Evolutionary conservation across 1,140 invertebrate genomes (phyloP).

Genomic region (Drosophila insularis): DNA sequence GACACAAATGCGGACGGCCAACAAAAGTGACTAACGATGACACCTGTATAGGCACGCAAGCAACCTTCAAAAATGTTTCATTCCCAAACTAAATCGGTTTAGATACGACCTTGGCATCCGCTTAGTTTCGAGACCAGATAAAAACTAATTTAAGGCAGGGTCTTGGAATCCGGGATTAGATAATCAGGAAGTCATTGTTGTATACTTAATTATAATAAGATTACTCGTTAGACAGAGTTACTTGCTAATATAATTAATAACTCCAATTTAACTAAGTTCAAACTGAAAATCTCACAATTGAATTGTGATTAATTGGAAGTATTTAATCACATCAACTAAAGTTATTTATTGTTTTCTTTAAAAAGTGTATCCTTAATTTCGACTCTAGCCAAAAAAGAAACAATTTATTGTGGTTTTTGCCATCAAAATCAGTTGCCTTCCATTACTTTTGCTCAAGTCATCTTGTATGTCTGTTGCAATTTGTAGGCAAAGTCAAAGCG

Average conservation of each 20-base stretch:
- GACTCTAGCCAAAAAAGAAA: background rate
- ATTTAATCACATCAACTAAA: too few species aligned
- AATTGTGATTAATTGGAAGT: too few species aligned
- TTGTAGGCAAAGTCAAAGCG: slow-evolving; percentile 53
- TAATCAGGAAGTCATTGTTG: background rate
- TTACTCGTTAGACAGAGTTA: too few species aligned
- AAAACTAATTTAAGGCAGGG: background rate
- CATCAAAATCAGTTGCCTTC: slow-evolving; percentile 6
- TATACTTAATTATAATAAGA: background rate
- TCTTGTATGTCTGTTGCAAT: slow-evolving; percentile 62
- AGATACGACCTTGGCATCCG: background rate
- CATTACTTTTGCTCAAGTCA: slow-evolving; percentile 4
- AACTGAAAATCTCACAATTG: too few species aligned
- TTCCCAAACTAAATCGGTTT: slow-evolving; percentile 4
- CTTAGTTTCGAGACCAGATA: background rate
- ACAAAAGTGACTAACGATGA: background rate
- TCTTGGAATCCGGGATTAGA: background rate
- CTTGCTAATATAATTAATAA: too few species aligned
- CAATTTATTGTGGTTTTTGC: background rate
- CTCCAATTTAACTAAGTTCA: too few species aligned
- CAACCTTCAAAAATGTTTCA: background rate
- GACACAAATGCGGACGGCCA: background rate
- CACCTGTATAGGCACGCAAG: background rate
- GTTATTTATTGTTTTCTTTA: background rate
- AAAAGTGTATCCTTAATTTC: slow-evolving; percentile 2